Percentiles rank a stretch among this genome's conserved stretches.
Conservation (phyloP, 2,113 vertebrate genomes). For the Helogale parvula region DNA sequence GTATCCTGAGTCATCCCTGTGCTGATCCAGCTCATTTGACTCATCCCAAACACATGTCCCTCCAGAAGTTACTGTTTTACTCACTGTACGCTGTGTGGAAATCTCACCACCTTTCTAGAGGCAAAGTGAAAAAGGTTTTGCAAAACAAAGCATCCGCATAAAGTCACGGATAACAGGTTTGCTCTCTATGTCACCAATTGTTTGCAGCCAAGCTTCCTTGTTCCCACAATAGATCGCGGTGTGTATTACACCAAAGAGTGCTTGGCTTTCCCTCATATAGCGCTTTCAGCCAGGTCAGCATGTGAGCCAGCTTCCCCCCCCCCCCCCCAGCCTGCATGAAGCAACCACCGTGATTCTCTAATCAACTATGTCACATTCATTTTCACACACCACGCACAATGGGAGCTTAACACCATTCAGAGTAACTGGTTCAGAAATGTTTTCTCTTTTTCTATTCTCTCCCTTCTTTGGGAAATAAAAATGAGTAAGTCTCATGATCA, state of each 20-base stretch:
- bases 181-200: not conserved
- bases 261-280: not conserved
- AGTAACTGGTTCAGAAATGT: not conserved
- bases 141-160: not conserved
- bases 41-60: not conserved
- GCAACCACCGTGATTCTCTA: conserved; percentile 19
- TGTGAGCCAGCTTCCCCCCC: not conserved
- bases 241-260: not conserved
- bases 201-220: not conserved
- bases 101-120: not conserved
- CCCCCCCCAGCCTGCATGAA: not conserved
- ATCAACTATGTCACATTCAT: conserved; percentile 66
- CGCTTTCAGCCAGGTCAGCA: not conserved
- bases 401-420: conserved; percentile 26
- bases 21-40: not conserved
- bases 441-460: not conserved
- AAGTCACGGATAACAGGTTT: not conserved
- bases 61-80: not conserved
- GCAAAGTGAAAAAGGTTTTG: not conserved
- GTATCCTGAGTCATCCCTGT: rapidly evolving
- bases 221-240: not conserved
- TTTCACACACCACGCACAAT: conserved; percentile 47
- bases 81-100: not conserved
- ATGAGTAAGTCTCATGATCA: not conserved
- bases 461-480: not conserved